Base-by-base conservation (phyloP, 2,888 invertebrate species). In the Megalurothrips usitatus region DNA sequence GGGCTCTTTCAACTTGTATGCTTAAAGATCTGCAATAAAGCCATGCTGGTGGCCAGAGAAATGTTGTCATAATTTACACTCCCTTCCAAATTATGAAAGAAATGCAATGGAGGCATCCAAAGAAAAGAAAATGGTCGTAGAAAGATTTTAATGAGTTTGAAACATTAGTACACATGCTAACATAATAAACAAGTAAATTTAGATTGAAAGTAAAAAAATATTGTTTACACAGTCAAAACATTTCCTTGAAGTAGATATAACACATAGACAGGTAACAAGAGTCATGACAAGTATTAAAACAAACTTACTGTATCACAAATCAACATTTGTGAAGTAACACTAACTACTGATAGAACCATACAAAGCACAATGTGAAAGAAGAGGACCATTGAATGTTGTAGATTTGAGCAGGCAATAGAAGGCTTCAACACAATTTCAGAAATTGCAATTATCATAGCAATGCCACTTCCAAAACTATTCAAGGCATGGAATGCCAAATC, bases 211-310 rank as follows among this genome's bases (percentile, higher is more conserved):
- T 75, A 75, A 26, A 75, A 75, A 75, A 75, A 75, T 75, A 75
- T 75, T 75, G 68, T 75, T 75, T 75, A 26, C 26, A 26, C 68
- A 75, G 68, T 75, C 68, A 75, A 23, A 23, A 26, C 26, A 75
- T 26, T 75, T 75, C 26, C 23, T 75, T 1, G 58, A 75, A 58
- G 14, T 58, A 58, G 58, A 19, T 14, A 75, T 26, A 75, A 75
- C 26, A 75, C 23, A 75, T 75, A 75, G 68, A 26, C 68, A 75
- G 68, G 68, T 75, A 75, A 75, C 68, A 75, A 26, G 68, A 75
- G 68, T 58, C 58, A 26, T 26, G 23, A 75, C 68, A 75, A 75
- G 26, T 26, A 12, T 75, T 58, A 75, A 75, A 26, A 75, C 68
- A 26, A 58, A 58, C 19, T 14, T 19, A 75, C 8, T 12, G 23